Evolutionary conservation across 2,888 invertebrate genomes (phyloP).

Genomic region (Auanema sp.): DNA sequence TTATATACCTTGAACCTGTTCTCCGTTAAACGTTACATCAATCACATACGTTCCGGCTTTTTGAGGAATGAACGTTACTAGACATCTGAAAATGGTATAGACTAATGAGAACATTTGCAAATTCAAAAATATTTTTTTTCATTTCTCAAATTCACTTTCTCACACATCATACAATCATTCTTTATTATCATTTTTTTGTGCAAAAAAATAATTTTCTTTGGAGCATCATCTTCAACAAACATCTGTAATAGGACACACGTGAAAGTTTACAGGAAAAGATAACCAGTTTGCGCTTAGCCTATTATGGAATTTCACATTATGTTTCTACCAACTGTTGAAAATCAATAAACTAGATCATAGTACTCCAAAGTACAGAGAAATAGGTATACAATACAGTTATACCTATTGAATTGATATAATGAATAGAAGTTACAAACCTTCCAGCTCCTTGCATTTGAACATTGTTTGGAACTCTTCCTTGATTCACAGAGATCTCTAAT

Average conservation of each 20-base stretch:
- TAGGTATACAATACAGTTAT: background rate
- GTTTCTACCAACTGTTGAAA: too few species aligned
- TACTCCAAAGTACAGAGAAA: background rate
- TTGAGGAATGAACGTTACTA: constrained; percentile 87
- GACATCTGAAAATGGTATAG: constrained; percentile 44
- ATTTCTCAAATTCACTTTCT: too few species aligned
- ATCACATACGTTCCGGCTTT: constrained; percentile 88
- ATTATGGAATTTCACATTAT: too few species aligned
- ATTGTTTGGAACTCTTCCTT: constrained; percentile 97
- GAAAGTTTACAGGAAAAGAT: too few species aligned
- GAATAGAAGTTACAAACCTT: constrained; percentile 66
- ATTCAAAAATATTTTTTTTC: too few species aligned
- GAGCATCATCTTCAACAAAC: too few species aligned
- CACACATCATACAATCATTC: too few species aligned
- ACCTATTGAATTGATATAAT: background rate
- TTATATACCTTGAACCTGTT: constrained; percentile 81
- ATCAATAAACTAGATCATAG: too few species aligned
- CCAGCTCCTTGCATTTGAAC: constrained; percentile 92
- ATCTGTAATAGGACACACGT: too few species aligned
- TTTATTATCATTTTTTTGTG: too few species aligned
- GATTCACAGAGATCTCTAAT: constrained; percentile 97
- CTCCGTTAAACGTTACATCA: constrained; percentile 91
- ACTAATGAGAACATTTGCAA: background rate
- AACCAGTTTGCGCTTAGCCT: too few species aligned
- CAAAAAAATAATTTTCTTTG: too few species aligned